Evolutionary conservation across 2,888 invertebrate genomes (phyloP).

Genomic region (Drosophila greeni): DNA sequence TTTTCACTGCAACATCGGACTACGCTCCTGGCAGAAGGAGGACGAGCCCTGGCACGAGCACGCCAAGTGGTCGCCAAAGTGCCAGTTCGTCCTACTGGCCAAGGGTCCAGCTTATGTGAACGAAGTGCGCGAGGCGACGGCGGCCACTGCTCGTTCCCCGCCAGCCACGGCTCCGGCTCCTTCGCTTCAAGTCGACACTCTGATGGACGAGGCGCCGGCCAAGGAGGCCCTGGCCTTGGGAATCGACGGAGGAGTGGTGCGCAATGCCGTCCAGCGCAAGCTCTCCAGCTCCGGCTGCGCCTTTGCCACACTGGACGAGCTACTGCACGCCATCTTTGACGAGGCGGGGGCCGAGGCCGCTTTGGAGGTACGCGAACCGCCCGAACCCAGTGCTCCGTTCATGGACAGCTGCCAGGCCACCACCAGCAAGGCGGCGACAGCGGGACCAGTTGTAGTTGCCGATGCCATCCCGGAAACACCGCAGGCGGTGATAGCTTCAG

Average conservation of each 20-base stretch:
- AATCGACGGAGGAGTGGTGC: slow-evolving; percentile 81
- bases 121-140: slow-evolving; percentile 69
- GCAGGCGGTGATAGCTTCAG: background rate
- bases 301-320: slow-evolving; percentile 84
- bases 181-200: slow-evolving; percentile 74
- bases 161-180: slow-evolving; percentile 34
- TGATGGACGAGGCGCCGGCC: slow-evolving; percentile 79
- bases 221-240: slow-evolving; percentile 82
- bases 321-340: slow-evolving; percentile 86
- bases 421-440: slow-evolving; percentile 59
- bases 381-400: slow-evolving; percentile 78
- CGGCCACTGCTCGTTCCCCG: slow-evolving; percentile 39
- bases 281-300: slow-evolving; percentile 82
- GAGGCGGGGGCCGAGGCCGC: slow-evolving; percentile 81
- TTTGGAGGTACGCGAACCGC: slow-evolving; percentile 54
- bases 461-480: slow-evolving; percentile 2
- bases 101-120: slow-evolving; percentile 90
- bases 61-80: slow-evolving; percentile 94
- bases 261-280: slow-evolving; percentile 81
- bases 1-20: slow-evolving; percentile 95
- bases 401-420: slow-evolving; percentile 44
- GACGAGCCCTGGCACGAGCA: slow-evolving; percentile 97
- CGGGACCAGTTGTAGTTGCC: slow-evolving; percentile 20
- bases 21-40: slow-evolving; percentile 92
- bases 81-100: slow-evolving; percentile 88